These are phyloP conservation scores for Neostethus bicornis DNA, from an alignment of 2,797 vertebrate species.

Conservation along the genomic window DNA sequence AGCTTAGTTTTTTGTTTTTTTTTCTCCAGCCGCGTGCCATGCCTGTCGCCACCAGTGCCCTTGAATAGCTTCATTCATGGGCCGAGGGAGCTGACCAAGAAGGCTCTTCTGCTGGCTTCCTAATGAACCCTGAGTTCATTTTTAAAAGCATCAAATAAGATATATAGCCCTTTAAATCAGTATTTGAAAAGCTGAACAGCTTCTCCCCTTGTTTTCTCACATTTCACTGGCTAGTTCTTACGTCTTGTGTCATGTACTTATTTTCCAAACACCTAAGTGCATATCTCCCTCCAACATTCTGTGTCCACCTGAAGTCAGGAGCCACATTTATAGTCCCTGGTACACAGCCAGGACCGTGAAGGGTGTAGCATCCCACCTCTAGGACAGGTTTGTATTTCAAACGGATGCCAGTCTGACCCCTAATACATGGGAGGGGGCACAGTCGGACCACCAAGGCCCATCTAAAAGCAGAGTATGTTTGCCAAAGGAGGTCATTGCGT, in stretches of 20 bases:
- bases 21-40: slow-evolving; percentile 63
- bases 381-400: slow-evolving; percentile 76
- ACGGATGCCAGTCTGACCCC: slow-evolving; percentile 67
- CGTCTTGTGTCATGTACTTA: slow-evolving; percentile 9
- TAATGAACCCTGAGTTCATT: slow-evolving; percentile 36
- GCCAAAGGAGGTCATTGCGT: slow-evolving; percentile 66
- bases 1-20: slow-evolving; percentile 63
- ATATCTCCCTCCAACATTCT: slow-evolving; percentile 4
- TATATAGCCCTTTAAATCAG: slow-evolving; percentile 6
- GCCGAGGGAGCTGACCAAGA: slow-evolving; percentile 45
- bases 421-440: slow-evolving; percentile 58
- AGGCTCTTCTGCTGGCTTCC: slow-evolving; percentile 29
- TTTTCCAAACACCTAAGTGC: slow-evolving; percentile 4
- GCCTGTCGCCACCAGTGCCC: slow-evolving; percentile 70
- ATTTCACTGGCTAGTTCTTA: not conserved
- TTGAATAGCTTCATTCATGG: slow-evolving; percentile 75
- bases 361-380: slow-evolving; percentile 60
- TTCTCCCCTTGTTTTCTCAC: not conserved
- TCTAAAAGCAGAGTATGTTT: slow-evolving; percentile 76
- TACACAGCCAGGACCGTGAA: slow-evolving; percentile 55
- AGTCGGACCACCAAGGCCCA: slow-evolving; percentile 69
- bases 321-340: slow-evolving; percentile 59
- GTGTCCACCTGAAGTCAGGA: slow-evolving; percentile 38
- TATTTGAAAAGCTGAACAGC: not conserved
- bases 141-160: slow-evolving; percentile 25